These are phyloP conservation scores for Anser cygnoides DNA, from an alignment of 2,113 vertebrate genomes.

Conservation along the genomic window DNA sequence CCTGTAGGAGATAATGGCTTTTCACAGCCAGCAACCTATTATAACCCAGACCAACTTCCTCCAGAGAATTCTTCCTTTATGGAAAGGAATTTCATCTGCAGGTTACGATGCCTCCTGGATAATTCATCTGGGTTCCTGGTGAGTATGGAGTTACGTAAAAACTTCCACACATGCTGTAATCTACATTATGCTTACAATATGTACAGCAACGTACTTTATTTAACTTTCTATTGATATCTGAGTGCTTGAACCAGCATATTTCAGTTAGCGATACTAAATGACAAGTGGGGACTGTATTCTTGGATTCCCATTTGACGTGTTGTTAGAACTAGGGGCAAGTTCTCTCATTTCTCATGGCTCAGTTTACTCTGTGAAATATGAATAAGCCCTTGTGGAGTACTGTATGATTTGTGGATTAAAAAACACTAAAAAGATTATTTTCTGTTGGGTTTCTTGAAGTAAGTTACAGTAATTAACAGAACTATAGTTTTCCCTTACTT, in stretches of 20 bases:
- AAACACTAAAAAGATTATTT: not conserved
- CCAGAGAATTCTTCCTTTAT: conserved; percentile 91
- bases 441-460: not conserved
- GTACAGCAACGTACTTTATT: not conserved
- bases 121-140: conserved; percentile 97
- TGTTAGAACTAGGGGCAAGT: not conserved
- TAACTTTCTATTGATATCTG: not conserved
- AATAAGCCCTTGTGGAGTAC: not conserved
- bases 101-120: conserved; percentile 92
- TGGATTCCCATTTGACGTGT: not conserved
- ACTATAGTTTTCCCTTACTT: not conserved
- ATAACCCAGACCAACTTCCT: conserved; percentile 87
- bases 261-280: not conserved
- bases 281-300: not conserved
- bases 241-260: not conserved
- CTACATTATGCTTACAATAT: not conserved
- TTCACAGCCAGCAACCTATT: conserved; percentile 76
- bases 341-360: not conserved
- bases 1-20: conserved; percentile 74
- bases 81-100: conserved; percentile 90
- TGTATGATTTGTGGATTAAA: not conserved
- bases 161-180: not conserved
- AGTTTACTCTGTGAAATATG: not conserved
- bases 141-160: conserved; percentile 23
- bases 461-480: not conserved